Evolutionary conservation across 2,888 invertebrate genomes (phyloP).

Genomic region (Philereme vetulata): DNA sequence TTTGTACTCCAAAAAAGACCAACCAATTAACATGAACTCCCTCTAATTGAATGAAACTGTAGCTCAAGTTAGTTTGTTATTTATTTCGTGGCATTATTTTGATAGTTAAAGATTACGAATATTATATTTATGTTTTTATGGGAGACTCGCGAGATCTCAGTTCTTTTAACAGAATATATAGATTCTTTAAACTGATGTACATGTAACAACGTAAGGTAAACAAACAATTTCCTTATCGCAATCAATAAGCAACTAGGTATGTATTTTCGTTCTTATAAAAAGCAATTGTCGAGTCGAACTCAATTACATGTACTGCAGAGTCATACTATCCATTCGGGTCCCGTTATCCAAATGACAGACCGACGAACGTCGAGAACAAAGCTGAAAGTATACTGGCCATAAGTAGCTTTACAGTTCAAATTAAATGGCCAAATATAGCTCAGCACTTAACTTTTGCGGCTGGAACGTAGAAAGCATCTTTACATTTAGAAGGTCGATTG

Average conservation of each 20-base stretch:
- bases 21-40: no score
- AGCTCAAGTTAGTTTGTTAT: no score
- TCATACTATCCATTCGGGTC: conserved; percentile 71
- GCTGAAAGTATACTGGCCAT: conserved; percentile 3
- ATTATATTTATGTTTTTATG: no score
- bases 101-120: no score
- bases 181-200: no score
- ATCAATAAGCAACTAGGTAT: neutral
- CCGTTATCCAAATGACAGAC: conserved; percentile 64
- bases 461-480: neutral
- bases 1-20: no score
- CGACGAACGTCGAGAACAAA: conserved; percentile 4
- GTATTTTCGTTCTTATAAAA: no score
- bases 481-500: neutral
- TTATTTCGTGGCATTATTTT: no score
- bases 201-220: conserved; percentile 1
- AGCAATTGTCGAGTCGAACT: conserved; percentile 49
- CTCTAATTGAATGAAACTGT: no score
- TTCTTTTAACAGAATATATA: no score
- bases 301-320: conserved; percentile 74
- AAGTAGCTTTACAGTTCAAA: conserved; percentile 4
- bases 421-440: neutral
- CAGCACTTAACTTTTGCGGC: neutral
- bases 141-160: no score
- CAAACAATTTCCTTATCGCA: neutral